A percentile compares a stretch with the other conserved stretches of the same genome.
These are phyloP conservation scores for Hoplostethus atlanticus DNA, from an alignment of 2,797 vertebrate species.

Conservation along the genomic window DNA sequence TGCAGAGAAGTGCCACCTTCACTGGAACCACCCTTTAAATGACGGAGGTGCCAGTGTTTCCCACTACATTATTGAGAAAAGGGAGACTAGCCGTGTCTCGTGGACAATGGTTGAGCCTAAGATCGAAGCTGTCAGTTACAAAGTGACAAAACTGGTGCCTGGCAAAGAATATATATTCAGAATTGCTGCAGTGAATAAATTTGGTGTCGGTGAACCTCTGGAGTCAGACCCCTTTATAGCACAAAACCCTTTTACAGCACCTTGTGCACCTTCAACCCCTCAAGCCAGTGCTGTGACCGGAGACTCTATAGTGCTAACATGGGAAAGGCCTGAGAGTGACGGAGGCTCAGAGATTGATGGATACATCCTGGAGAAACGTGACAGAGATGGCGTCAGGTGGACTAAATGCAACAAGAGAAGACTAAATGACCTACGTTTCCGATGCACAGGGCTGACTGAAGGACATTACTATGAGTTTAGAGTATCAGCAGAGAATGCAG, in stretches of 20 bases:
- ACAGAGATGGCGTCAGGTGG: slow-evolving; percentile 97
- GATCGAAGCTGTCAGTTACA: slow-evolving; percentile 91
- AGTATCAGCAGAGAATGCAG: slow-evolving; percentile 95
- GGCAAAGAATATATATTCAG: slow-evolving; percentile 98
- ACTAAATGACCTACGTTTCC: slow-evolving; percentile 94
- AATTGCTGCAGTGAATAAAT: slow-evolving; percentile 96
- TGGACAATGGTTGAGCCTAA: slow-evolving; percentile 95
- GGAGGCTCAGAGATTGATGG: slow-evolving; percentile 95
- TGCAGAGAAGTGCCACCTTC: slow-evolving; percentile 92
- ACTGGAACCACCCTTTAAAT: slow-evolving; percentile 93
- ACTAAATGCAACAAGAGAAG: slow-evolving; percentile 95
- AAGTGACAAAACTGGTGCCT: slow-evolving; percentile 93
- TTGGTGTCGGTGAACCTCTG: slow-evolving; percentile 94
- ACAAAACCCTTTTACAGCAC: slow-evolving; percentile 93
- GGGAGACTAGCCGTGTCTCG: slow-evolving; percentile 94
- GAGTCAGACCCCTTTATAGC: slow-evolving; percentile 93
- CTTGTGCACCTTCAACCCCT: slow-evolving; percentile 92
- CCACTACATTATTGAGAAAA: slow-evolving; percentile 95
- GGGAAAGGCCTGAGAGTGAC: slow-evolving; percentile 95
- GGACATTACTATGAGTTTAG: slow-evolving; percentile 97
- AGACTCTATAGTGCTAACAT: slow-evolving; percentile 92
- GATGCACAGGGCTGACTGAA: slow-evolving; percentile 91
- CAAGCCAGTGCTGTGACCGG: slow-evolving; percentile 87
- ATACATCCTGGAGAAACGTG: slow-evolving; percentile 96
- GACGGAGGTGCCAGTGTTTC: slow-evolving; percentile 95